Conservation (phyloP, 2,888 invertebrate genomes). For the Tetropium fuscum region DNA sequence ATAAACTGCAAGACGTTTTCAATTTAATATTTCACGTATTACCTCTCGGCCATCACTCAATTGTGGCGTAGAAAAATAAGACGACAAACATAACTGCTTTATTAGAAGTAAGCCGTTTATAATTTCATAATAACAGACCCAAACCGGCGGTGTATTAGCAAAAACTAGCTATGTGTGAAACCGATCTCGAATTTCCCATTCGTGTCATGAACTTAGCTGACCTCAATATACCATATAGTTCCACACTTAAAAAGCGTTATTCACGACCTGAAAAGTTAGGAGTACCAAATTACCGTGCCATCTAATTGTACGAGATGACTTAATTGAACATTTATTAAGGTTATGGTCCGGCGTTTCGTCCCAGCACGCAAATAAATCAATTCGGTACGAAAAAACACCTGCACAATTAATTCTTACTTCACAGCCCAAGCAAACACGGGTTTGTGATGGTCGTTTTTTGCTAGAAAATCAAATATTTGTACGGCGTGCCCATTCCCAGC, state of each 20-base stretch:
- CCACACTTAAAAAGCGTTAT: conserved; percentile 48
- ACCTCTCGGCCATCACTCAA: not conserved
- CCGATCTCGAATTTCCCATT: conserved; percentile 44
- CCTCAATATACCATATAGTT: conserved; percentile 58
- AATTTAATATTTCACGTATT: not conserved
- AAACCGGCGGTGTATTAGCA: conserved; percentile 19
- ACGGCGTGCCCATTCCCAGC: not conserved
- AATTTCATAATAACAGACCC: conserved; percentile 9
- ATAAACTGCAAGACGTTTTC: conserved; percentile 1
- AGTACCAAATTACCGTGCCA: conserved; percentile 16
- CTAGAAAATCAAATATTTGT: not conserved
- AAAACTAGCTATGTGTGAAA: conserved; percentile 41
- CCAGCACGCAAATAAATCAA: conserved; percentile 11
- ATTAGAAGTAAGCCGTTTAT: conserved; percentile 4
- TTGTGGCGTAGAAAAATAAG: not conserved
- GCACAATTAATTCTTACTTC: conserved; percentile 6
- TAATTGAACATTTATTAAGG: conserved; percentile 7
- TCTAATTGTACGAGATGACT: conserved; percentile 14
- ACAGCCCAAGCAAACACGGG: not conserved
- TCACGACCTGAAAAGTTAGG: conserved; percentile 49
- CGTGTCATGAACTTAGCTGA: conserved; percentile 48
- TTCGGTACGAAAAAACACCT: conserved; percentile 11
- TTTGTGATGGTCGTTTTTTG: not conserved
- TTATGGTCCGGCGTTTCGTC: conserved; percentile 8
- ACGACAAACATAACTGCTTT: not conserved